These are phyloP conservation scores for Sminthurides aquaticus DNA, from an alignment of 2,888 invertebrate genomes.

Conservation along the genomic window DNA sequence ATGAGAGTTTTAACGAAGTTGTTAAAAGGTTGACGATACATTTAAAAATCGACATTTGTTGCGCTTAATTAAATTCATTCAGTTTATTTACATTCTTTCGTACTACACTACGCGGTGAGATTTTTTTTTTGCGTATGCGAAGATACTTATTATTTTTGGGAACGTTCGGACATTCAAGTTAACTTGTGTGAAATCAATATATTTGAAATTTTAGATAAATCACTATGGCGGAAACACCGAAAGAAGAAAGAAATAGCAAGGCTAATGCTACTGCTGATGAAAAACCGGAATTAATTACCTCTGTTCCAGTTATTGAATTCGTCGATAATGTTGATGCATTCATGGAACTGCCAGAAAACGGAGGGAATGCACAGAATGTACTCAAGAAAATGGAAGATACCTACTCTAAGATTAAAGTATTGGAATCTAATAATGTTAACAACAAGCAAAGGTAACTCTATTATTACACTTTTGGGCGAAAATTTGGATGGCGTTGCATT, in stretches of 20 bases:
- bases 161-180: too few species aligned
- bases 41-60: too few species aligned
- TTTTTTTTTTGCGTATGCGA: too few species aligned
- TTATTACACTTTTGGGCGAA: neutral
- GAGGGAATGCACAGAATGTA: conserved; percentile 74
- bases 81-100: too few species aligned
- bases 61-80: too few species aligned
- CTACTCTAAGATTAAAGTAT: conserved; percentile 92
- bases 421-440: conserved; percentile 84
- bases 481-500: too few species aligned
- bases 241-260: neutral
- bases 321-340: conserved; percentile 86
- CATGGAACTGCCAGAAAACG: conserved; percentile 76
- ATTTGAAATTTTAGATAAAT: too few species aligned
- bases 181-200: too few species aligned
- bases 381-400: conserved; percentile 81
- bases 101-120: too few species aligned
- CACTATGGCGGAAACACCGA: conserved; percentile 25
- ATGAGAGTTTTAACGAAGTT: too few species aligned
- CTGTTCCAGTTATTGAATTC: conserved; percentile 37
- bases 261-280: neutral
- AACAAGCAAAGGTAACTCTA: conserved; percentile 62
- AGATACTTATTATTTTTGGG: too few species aligned
- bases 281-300: conserved; percentile 15
- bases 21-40: too few species aligned